Evolutionary conservation across 2,113 vertebrate species (phyloP).

Genomic region (Scomber colias): DNA sequence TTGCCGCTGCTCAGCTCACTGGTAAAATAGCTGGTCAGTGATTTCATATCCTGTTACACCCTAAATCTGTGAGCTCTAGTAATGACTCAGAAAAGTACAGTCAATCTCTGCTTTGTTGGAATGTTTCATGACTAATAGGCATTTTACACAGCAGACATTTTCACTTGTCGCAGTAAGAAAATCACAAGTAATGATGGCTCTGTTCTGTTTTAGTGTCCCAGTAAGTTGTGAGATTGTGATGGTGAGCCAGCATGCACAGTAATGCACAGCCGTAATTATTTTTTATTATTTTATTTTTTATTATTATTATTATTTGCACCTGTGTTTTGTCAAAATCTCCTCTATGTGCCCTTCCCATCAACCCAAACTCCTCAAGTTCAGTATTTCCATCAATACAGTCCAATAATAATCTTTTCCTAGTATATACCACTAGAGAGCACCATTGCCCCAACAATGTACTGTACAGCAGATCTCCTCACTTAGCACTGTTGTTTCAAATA

Average conservation of each 20-base stretch:
- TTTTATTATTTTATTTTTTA: too few species aligned
- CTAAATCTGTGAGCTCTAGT: neutral
- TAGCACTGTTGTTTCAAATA: neutral
- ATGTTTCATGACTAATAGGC: neutral
- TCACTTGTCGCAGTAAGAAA: too few species aligned
- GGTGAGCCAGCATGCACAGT: too few species aligned
- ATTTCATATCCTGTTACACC: constrained; percentile 8
- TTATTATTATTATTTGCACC: too few species aligned
- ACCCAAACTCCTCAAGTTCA: neutral
- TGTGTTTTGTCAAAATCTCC: too few species aligned
- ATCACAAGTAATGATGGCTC: too few species aligned
- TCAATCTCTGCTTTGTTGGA: neutral
- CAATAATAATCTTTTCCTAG: neutral
- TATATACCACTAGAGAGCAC: constrained; percentile 20
- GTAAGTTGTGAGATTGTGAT: too few species aligned
- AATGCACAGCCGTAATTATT: too few species aligned
- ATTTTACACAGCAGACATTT: too few species aligned
- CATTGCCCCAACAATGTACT: neutral
- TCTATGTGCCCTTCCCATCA: neutral
- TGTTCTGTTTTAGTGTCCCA: too few species aligned
- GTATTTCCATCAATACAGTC: neutral
- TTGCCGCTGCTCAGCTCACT: neutral
- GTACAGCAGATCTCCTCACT: neutral
- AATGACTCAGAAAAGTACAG: too few species aligned
- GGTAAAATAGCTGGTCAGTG: neutral